These are phyloP conservation scores for Dreissena rostriformis DNA, from an alignment of 1,140 invertebrate genomes.

Conservation along the genomic window DNA sequence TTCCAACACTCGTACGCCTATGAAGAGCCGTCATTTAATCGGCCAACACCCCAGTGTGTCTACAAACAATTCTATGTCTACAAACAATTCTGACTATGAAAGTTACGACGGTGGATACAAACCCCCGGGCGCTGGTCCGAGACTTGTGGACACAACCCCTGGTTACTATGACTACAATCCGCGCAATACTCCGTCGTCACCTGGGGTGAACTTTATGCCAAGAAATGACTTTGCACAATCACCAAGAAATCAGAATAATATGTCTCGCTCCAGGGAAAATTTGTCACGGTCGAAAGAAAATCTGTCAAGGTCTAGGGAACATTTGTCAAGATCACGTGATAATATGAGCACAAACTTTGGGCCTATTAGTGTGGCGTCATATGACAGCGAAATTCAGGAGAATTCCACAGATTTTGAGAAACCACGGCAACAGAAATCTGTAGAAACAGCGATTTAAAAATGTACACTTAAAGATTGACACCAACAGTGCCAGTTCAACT, in stretches of 20 bases:
- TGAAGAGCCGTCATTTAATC: conserved; percentile 41
- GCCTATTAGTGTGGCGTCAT: not conserved
- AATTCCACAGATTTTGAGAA: conserved; percentile 45
- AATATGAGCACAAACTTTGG: conserved; percentile 15
- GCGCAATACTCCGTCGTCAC: not conserved
- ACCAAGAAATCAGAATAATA: conserved; percentile 10
- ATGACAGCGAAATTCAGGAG: conserved; percentile 23
- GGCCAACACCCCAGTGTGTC: conserved; percentile 6
- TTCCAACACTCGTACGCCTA: conserved; percentile 18
- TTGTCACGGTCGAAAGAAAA: conserved; percentile 36
- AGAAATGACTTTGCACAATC: conserved; percentile 21
- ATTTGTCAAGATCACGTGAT: conserved; percentile 31
- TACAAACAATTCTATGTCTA: not conserved
- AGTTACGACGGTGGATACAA: not conserved
- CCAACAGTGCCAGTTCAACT: too few species aligned
- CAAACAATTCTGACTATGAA: conserved; percentile 2
- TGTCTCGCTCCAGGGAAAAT: conserved; percentile 45
- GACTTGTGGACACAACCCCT: not conserved
- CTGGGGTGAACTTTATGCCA: conserved; percentile 33
- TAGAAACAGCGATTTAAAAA: conserved; percentile 48
- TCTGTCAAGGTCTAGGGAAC: conserved; percentile 34
- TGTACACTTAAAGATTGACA: too few species aligned
- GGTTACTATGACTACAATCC: conserved; percentile 37
- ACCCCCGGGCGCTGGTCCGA: conserved; percentile 3
- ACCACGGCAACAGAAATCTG: conserved; percentile 52